A percentile compares a stretch with the other conserved stretches of the same genome.
These are phyloP conservation scores for Paratilapia polleni DNA, from an alignment of 2,113 vertebrate species.

Conservation along the genomic window DNA sequence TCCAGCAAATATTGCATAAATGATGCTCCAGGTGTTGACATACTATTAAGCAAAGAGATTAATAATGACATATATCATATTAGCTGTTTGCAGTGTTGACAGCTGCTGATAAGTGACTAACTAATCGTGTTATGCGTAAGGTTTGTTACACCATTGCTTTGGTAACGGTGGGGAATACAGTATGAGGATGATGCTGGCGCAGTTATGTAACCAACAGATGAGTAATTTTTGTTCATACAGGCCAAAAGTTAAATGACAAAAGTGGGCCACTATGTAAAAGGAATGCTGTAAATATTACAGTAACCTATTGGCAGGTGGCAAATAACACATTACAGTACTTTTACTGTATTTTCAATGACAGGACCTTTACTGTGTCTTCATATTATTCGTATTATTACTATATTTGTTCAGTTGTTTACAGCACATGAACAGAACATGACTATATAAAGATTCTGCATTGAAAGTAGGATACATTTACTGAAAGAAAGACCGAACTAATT, in stretches of 20 bases:
- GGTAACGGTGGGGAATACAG: slow-evolving; percentile 1
- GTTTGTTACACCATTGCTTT: slow-evolving; percentile 26
- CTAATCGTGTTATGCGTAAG: neutral
- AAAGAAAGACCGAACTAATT: neutral
- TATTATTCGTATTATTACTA: slow-evolving; percentile 1
- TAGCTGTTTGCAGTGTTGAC: slow-evolving; percentile 67
- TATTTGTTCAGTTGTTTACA: neutral
- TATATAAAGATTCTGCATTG: neutral
- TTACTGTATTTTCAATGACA: neutral
- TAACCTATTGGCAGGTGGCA: neutral
- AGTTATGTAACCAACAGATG: neutral
- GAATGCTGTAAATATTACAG: neutral
- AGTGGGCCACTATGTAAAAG: neutral
- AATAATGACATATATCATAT: slow-evolving; percentile 43
- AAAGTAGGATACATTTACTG: neutral
- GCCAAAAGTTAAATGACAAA: neutral
- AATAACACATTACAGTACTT: neutral
- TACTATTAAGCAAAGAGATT: slow-evolving; percentile 47
- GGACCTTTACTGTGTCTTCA: neutral
- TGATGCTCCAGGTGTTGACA: slow-evolving; percentile 57
- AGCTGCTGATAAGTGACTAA: slow-evolving; percentile 56
- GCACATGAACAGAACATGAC: neutral
- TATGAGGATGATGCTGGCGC: neutral
- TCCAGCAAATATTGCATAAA: slow-evolving; percentile 50
- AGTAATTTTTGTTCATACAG: neutral